Conservation (phyloP, 2,888 invertebrate species). For the Polydrusus cervinus region DNA sequence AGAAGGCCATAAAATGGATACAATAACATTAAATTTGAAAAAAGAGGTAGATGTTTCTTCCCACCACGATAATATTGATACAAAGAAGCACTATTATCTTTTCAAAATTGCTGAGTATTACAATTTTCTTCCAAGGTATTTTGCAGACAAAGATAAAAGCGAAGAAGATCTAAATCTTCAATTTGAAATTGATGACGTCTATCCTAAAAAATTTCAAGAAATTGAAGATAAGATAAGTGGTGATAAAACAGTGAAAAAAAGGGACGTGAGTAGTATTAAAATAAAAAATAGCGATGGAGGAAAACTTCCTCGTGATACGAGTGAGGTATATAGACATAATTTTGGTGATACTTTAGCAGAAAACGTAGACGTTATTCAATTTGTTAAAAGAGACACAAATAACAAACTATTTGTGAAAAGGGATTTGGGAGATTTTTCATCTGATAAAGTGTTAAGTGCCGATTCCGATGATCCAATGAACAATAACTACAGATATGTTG, state of each 20-base stretch:
- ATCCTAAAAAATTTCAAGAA: neutral
- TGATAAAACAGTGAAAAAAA: slow-evolving; percentile 5
- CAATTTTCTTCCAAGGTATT: slow-evolving; percentile 43
- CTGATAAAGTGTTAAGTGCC: slow-evolving; percentile 3
- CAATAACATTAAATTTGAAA: too few species aligned
- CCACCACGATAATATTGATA: slow-evolving; percentile 24
- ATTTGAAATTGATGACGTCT: slow-evolving; percentile 44
- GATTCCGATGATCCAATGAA: slow-evolving; percentile 47
- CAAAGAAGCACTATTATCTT: slow-evolving; percentile 46
- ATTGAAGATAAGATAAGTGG: neutral
- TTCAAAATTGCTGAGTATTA: slow-evolving; percentile 49
- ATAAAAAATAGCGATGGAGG: neutral
- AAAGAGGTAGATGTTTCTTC: neutral
- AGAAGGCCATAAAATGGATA: neutral
- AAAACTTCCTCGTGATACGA: neutral
- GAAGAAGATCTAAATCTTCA: slow-evolving; percentile 31
- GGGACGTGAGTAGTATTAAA: neutral
- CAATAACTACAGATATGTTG: slow-evolving; percentile 45
- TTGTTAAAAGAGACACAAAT: slow-evolving; percentile 25
- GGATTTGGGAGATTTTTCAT: slow-evolving; percentile 40
- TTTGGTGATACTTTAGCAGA: slow-evolving; percentile 34
- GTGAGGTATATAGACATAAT: neutral
- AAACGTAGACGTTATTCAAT: slow-evolving; percentile 32
- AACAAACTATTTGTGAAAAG: slow-evolving; percentile 11
- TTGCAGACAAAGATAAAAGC: neutral